Evolutionary conservation across 2,888 invertebrate species (phyloP), one percentile per base, ranked within the genome.

Genomic region (Pristionchus mayeri): DNA sequence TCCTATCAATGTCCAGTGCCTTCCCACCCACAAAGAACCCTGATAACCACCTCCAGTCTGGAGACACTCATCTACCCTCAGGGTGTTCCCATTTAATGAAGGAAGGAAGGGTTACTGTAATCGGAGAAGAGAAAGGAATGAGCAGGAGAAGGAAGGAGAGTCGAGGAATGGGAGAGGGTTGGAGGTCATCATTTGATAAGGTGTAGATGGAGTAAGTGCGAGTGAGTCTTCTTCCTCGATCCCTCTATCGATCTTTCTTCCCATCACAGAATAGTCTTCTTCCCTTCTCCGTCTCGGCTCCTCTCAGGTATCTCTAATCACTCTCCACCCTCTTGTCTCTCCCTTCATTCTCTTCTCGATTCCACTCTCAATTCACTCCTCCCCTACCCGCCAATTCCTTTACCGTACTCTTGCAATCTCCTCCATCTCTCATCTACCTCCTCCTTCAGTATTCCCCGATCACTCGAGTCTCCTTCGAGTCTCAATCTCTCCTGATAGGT

Each of bases 401-500:
- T 71, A 71, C 71, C 18, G 71, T 71, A 71, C 54, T 44, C 71
- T 40, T 44, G 24, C 24, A 37, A 3, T 16, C 40, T 44, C 37
- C 71, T 44, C 71, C 40, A n/a, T n/a, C 37, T 44, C 40, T 71
- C 40, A 71, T 44, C 71, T 71, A 63, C 34, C 63, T 34, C 63
- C 4, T 34, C 63, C 34, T 40, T 27, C 44, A 30, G 16, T 63
- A 27, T 71, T 16, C 24, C 37, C 24, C 4, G 71, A 71, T 71
- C 37, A 40, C n/a, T n/a, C 21, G 71, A 71, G 71, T 71, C 71
- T 71, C 71, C 71, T n/a, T n/a, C 11, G 71, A 71, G 71, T 71
- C 71, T 71, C 71, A 71, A 71, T 71, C 71, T 40, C 71, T 24
- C 44, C 71, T 71, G 71, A 71, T 71, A 71, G 71, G 71, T 71